Percentiles rank a stretch among this genome's conserved stretches.
These are phyloP conservation scores for Sciaenops ocellatus DNA, from an alignment of 2,797 vertebrate genomes.

Conservation along the genomic window DNA sequence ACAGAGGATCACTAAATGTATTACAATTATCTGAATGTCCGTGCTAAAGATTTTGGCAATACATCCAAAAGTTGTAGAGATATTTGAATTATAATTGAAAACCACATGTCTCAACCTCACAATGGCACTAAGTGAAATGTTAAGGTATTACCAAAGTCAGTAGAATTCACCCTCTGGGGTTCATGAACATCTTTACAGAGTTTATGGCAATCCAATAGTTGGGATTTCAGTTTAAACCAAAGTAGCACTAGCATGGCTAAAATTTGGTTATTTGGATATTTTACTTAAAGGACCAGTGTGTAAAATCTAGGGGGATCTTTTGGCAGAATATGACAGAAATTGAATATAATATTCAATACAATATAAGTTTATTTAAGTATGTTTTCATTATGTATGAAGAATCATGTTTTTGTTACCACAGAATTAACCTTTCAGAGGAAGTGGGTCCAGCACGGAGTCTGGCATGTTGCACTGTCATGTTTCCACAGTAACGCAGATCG, in stretches of 20 bases:
- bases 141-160: background rate
- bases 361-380: too few species aligned
- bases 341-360: too few species aligned
- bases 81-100: background rate
- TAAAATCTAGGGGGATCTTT: too few species aligned
- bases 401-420: too few species aligned
- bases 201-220: background rate
- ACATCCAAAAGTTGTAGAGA: background rate
- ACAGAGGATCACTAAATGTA: background rate
- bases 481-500: too few species aligned
- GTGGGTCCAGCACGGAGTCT: too few species aligned
- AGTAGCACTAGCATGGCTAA: background rate
- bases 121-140: background rate
- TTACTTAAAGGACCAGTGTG: background rate
- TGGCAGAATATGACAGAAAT: too few species aligned
- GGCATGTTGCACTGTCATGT: too few species aligned
- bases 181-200: background rate
- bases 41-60: background rate
- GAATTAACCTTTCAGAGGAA: too few species aligned
- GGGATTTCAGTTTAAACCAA: too few species aligned
- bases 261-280: slow-evolving; percentile 1
- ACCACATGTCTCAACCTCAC: background rate
- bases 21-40: background rate
- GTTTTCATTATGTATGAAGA: too few species aligned
- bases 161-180: background rate